Percentiles rank a stretch among this genome's conserved stretches.
Conservation (phyloP, 1,140 invertebrate species). For the Pseudachorutes palmiensis region DNA sequence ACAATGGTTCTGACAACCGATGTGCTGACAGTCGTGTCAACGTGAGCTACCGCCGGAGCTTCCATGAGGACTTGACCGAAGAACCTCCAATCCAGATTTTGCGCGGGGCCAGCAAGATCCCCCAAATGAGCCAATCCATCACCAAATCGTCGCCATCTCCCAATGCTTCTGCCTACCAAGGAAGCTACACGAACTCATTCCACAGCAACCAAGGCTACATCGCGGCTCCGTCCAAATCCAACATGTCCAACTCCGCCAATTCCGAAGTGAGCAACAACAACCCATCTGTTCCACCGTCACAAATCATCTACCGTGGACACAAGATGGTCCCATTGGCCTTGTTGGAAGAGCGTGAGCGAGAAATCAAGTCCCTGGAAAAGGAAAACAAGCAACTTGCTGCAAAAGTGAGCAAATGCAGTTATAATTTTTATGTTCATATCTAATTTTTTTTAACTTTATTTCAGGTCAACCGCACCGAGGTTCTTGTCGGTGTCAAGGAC, state of each 20-base stretch:
- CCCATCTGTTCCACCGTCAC: conserved; percentile 16
- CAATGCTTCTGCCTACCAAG: neutral
- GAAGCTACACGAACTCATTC: neutral
- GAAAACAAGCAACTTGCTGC: conserved; percentile 10
- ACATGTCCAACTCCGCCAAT: conserved; percentile 1
- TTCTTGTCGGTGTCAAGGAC: conserved; percentile 31
- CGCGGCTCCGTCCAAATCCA: neutral
- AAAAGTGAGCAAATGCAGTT: conserved; percentile 22
- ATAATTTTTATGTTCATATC: neutral
- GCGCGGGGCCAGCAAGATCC: neutral
- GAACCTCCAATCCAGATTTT: neutral
- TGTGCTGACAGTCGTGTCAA: too few relatives aligned
- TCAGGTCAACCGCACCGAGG: conserved; percentile 26
- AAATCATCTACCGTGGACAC: conserved; percentile 34
- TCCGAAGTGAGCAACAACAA: conserved; percentile 1
- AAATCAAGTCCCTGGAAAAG: conserved; percentile 26
- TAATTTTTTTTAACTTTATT: neutral
- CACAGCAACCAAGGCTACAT: neutral
- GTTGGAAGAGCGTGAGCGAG: conserved; percentile 27
- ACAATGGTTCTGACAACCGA: too few relatives aligned
- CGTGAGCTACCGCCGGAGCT: neutral
- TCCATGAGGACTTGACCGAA: neutral
- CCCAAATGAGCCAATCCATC: neutral
- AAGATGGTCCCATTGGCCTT: conserved; percentile 31
- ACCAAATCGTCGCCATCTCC: neutral